A percentile compares a stretch with the other conserved stretches of the same genome.
Evolutionary conservation across 2,113 vertebrate genomes (phyloP).

Genomic region (Stomatorhinus ivindoensis): DNA sequence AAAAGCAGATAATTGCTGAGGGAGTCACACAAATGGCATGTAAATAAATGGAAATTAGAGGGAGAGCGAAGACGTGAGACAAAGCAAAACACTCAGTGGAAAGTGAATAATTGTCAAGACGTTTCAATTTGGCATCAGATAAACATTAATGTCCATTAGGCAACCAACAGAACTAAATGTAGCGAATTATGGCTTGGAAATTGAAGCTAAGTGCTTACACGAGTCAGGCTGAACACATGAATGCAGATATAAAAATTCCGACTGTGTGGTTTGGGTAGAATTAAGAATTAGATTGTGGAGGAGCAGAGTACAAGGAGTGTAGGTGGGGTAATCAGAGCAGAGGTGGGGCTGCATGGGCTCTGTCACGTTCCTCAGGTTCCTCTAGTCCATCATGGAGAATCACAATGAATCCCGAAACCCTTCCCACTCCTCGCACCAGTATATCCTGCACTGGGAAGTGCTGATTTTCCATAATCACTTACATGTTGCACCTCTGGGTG

Average conservation of each 20-base stretch:
- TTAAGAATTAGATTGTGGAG: not conserved
- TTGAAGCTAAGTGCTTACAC: conserved; percentile 12
- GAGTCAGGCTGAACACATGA: not conserved
- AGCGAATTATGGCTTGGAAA: conserved; percentile 5
- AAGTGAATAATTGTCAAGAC: conserved; percentile 2
- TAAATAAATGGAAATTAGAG: conserved; percentile 7
- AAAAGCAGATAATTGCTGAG: not conserved
- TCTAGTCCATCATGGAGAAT: not conserved
- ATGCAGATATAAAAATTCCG: not conserved
- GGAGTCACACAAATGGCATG: not conserved
- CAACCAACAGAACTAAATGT: not conserved
- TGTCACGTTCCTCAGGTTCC: not conserved
- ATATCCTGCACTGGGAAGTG: not conserved
- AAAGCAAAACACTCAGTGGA: not conserved
- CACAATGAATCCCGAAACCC: not conserved
- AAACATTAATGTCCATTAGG: conserved; percentile 17
- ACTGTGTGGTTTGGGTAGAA: not conserved
- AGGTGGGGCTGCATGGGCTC: not conserved
- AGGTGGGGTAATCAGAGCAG: not conserved
- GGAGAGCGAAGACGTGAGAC: not conserved
- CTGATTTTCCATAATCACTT: not conserved
- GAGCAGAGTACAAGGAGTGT: not conserved
- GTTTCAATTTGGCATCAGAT: not conserved
- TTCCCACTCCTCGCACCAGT: not conserved
- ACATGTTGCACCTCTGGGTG: not conserved